Conservation (phyloP, 2,888 invertebrate genomes). For the Polyommatus iphigenia region DNA sequence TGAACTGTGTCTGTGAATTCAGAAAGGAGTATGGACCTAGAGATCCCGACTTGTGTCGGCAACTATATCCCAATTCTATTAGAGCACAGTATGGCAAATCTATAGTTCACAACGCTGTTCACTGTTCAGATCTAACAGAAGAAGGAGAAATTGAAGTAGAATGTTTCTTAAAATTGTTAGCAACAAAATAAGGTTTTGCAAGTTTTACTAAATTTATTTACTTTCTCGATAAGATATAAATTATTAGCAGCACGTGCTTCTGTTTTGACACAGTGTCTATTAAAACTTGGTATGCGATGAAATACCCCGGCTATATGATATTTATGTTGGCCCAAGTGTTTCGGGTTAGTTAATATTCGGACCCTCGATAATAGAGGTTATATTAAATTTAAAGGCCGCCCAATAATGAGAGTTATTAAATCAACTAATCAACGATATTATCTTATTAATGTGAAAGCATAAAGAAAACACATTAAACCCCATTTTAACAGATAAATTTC, state of each 20-base stretch:
- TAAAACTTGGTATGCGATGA: constrained; percentile 18
- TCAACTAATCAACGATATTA: neutral
- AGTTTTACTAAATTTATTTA: neutral
- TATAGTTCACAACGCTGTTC: constrained; percentile 91
- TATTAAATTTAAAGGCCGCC: constrained; percentile 14
- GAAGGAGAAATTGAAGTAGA: constrained; percentile 90
- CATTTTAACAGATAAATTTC: neutral
- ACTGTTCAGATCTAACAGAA: constrained; percentile 95
- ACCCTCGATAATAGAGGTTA: constrained; percentile 21
- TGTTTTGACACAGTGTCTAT: constrained; percentile 4
- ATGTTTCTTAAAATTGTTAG: constrained; percentile 86
- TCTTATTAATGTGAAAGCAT: constrained; percentile 11
- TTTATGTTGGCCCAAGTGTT: constrained; percentile 18
- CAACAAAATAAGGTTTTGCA: constrained; percentile 47
- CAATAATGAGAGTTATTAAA: constrained; percentile 16
- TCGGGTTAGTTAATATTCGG: constrained; percentile 25
- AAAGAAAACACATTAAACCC: neutral
- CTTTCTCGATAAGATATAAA: neutral
- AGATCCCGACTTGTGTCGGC: constrained; percentile 83
- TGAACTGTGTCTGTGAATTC: constrained; percentile 84
- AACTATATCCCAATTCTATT: constrained; percentile 89
- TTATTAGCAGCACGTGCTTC: neutral
- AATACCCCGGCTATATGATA: neutral
- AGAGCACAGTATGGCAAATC: constrained; percentile 90
- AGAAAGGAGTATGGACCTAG: constrained; percentile 92